Percentiles rank a stretch among this genome's conserved stretches.
phyloP scores from a whole-genome alignment of 2,888 invertebrate species.

The Pseudolycoriella hygida region DNA sequence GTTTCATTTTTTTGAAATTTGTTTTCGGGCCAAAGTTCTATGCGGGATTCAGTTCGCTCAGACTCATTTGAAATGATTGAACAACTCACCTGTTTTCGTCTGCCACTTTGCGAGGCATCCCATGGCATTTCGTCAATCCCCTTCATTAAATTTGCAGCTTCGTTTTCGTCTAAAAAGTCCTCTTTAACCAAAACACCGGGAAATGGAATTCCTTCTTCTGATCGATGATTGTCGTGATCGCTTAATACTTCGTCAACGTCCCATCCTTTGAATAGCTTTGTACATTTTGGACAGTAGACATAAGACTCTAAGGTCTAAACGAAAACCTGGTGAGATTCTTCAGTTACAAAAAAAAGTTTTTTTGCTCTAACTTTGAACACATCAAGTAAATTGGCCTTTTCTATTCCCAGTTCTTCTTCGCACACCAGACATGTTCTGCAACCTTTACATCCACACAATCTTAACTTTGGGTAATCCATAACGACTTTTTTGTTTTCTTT shows the following conservation, averaged over 20 bases:
- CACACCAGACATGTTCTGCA: slow-evolving; percentile 77
- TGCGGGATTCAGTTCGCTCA: slow-evolving; percentile 6
- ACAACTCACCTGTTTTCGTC: slow-evolving; percentile 60
- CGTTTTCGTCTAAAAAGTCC: slow-evolving; percentile 54
- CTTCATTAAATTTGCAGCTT: slow-evolving; percentile 45
- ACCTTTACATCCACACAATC: slow-evolving; percentile 86
- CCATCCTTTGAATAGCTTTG: slow-evolving; percentile 62
- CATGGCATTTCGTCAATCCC: slow-evolving; percentile 67
- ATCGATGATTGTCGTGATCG: slow-evolving; percentile 45
- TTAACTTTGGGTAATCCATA: slow-evolving; percentile 39
- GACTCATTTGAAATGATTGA: not conserved
- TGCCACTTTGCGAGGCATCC: slow-evolving; percentile 87
- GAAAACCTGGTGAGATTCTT: not conserved
- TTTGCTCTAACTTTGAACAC: slow-evolving; percentile 21
- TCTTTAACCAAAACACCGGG: slow-evolving; percentile 49
- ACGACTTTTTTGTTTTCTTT: slow-evolving; percentile 12
- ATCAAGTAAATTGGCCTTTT: slow-evolving; percentile 23
- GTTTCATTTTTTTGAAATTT: slow-evolving; percentile 87
- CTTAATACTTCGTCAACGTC: slow-evolving; percentile 36
- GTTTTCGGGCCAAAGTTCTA: slow-evolving; percentile 95
- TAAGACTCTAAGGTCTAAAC: slow-evolving; percentile 5
- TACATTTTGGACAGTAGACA: slow-evolving; percentile 59
- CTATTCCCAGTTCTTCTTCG: slow-evolving; percentile 45
- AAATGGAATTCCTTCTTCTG: slow-evolving; percentile 38
- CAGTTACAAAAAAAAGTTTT: no score